Base-by-base conservation (phyloP, 2,888 invertebrate genomes). In the Agrilus cyanescens region DNA sequence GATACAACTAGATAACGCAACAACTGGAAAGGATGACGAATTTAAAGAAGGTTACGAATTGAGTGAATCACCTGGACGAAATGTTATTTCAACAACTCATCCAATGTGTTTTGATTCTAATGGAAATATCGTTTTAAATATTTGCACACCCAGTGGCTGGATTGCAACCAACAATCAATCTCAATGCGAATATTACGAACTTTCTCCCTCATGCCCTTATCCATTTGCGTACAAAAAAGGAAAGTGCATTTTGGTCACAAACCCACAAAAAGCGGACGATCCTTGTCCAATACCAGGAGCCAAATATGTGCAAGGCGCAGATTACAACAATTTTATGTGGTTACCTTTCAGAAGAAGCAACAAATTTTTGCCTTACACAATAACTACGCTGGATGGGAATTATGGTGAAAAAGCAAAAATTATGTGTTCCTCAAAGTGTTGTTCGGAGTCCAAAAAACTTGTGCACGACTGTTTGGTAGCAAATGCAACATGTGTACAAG, bases 211-310 rank as follows among this genome's bases (percentile, higher is more conserved):
- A 34, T 62, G 59, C 45, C 58, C 59, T 2, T 37, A 40, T 4
- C 42, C 45, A 20, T 56, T 53, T 38, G 43, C 42, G 10, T 48
- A 55, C 46, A 14, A 37, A 6, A 41, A 51, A 3, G 46, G 45
- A 18, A 47, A 51, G n/a, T 70, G 69, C 39, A 32, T 67, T 2
- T 58, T 57, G 45, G 52, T 66, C 15, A 64, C 65, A 0, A 32
- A 55, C 6, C 31, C 53, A 1, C 49, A 57, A 30, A 44, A 41
- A 7, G 60, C 61, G 54, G 48, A 59, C 12, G 39, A 45, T n/a
- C 43, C 45, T 12, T 53, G 49, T 36, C 51, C 53, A 13, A 4
- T 58, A 57, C n/a, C 55, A 53, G 48, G 49, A 43, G 45, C 50
- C 40, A 15, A 34, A 47, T 56, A 51, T 44, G 57, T 41, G 38